Conservation (phyloP, 2,797 vertebrate species). For the Microctenopoma lineatum region DNA sequence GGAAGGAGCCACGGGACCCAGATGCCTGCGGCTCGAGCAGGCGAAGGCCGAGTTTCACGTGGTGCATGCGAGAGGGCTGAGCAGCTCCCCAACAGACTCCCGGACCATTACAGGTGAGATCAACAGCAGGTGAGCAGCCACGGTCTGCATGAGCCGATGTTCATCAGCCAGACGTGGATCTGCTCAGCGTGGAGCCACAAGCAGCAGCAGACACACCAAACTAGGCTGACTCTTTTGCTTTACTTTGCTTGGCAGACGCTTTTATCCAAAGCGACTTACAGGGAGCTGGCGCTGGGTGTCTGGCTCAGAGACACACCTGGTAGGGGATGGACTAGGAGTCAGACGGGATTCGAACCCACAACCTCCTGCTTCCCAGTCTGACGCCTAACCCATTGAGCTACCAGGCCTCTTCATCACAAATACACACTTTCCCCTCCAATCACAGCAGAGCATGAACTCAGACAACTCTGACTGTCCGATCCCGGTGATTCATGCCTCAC, state of each 20-base stretch:
- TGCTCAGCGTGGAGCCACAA: slow-evolving; percentile 7
- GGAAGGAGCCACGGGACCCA: background rate
- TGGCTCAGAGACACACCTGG: no score
- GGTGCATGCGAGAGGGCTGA: background rate
- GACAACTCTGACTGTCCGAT: no score
- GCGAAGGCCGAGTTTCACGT: slow-evolving; percentile 27
- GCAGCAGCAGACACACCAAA: slow-evolving; percentile 1
- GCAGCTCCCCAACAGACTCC: slow-evolving; percentile 11
- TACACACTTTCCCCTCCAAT: background rate
- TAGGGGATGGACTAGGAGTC: no score
- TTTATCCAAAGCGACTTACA: no score
- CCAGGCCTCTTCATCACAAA: background rate
- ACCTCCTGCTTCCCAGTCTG: no score
- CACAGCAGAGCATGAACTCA: background rate
- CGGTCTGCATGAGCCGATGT: slow-evolving; percentile 31
- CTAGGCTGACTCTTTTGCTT: background rate
- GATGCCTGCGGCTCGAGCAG: background rate
- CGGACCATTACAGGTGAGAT: slow-evolving; percentile 1
- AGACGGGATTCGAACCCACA: no score
- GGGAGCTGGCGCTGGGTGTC: no score
- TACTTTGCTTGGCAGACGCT: no score
- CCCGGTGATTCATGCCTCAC: background rate
- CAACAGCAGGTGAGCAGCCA: background rate
- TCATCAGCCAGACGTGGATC: slow-evolving; percentile 28
- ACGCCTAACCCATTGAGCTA: no score